Evolutionary conservation across 1,140 invertebrate genomes (phyloP).

Genomic region (Epicauta chinensis): DNA sequence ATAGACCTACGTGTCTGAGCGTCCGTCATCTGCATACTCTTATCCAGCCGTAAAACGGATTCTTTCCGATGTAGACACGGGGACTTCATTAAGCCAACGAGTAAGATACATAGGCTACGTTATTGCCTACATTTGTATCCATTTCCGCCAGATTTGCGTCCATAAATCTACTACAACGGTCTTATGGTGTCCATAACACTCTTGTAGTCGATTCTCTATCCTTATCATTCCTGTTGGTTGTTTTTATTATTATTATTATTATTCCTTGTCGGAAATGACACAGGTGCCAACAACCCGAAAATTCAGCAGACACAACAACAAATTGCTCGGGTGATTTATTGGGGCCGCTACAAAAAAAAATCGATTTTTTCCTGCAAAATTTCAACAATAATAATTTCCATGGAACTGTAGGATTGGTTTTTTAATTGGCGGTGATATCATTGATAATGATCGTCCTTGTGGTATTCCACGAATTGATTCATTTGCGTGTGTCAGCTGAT

Average conservation of each 20-base stretch:
- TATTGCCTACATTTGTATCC: constrained; percentile 34
- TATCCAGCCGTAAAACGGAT: constrained; percentile 36
- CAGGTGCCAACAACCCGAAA: no score
- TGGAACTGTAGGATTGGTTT: no score
- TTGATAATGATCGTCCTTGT: constrained; percentile 14
- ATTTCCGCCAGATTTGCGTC: constrained; percentile 25
- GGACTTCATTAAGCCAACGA: constrained; percentile 34
- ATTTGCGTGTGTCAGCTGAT: constrained; percentile 6
- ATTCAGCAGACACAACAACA: no score
- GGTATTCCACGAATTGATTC: constrained; percentile 7
- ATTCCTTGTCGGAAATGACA: no score
- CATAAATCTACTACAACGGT: constrained; percentile 25
- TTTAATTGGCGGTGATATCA: constrained; percentile 6
- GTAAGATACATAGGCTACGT: constrained; percentile 30
- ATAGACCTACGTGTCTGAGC: constrained; percentile 3
- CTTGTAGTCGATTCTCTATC: not conserved
- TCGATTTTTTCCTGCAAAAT: no score
- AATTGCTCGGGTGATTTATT: no score
- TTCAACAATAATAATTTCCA: no score
- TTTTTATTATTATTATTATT: no score
- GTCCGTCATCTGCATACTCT: constrained; percentile 32
- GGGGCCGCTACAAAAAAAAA: no score
- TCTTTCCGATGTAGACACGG: constrained; percentile 30
- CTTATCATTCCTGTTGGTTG: not conserved
- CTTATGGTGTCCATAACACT: constrained; percentile 14